phyloP scores from a whole-genome alignment of 53 echinoderm and acorn worm genomes.

The Stichopus horrens region DNA sequence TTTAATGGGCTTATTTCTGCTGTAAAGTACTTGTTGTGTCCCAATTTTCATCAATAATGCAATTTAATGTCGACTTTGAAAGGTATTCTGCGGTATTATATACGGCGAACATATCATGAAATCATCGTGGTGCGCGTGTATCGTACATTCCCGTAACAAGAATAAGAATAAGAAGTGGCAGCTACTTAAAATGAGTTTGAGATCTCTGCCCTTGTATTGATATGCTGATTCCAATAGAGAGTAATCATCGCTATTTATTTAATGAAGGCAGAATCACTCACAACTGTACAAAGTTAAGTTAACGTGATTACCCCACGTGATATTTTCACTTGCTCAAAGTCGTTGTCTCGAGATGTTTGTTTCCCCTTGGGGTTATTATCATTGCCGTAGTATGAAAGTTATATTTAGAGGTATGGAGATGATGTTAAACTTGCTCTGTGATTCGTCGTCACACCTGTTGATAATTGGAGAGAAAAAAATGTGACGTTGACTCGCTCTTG shows the following conservation, averaged over 20 bases:
- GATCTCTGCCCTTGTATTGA: not conserved
- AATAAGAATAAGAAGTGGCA: not conserved
- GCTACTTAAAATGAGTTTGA: slow-evolving; percentile 8
- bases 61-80: too few relatives aligned
- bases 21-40: too few relatives aligned
- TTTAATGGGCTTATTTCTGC: too few relatives aligned
- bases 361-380: not conserved
- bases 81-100: too few relatives aligned
- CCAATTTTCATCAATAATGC: too few relatives aligned
- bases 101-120: too few relatives aligned
- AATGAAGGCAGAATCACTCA: not conserved
- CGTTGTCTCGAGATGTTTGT: slow-evolving; percentile 5
- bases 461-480: not conserved
- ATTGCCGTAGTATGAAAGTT: not conserved
- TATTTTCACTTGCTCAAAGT: slow-evolving; percentile 10
- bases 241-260: not conserved
- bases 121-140: too few relatives aligned
- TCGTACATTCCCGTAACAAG: too few relatives aligned
- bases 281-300: not conserved
- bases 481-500: not conserved
- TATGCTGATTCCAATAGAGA: not conserved
- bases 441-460: not conserved
- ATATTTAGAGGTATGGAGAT: slow-evolving; percentile 5
- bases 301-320: slow-evolving; percentile 2
- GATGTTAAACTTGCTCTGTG: not conserved